Evolutionary conservation across 2,113 vertebrate genomes (phyloP).

Genomic region (Serilophus lunatus): DNA sequence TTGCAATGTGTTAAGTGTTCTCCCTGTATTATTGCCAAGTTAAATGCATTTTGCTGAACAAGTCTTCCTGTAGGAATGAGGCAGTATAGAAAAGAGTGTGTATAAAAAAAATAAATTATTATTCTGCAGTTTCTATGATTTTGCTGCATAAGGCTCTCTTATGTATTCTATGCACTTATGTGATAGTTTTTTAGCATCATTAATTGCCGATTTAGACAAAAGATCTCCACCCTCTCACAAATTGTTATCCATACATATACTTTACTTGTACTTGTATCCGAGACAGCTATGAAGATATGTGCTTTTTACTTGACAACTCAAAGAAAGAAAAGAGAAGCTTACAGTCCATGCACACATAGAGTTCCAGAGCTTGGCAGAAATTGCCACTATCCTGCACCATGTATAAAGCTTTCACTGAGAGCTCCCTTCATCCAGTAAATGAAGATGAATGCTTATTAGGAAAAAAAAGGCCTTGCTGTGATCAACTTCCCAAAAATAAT

Average conservation of each 20-base stretch:
- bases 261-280: not conserved
- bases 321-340: not conserved
- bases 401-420: slow-evolving; percentile 67
- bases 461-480: slow-evolving; percentile 72
- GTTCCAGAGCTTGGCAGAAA: slow-evolving; percentile 54
- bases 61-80: not conserved
- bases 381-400: not conserved
- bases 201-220: not conserved
- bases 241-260: not conserved
- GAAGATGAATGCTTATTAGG: slow-evolving; percentile 76
- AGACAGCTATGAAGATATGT: not conserved
- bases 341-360: not conserved
- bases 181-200: not conserved
- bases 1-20: not conserved
- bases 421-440: slow-evolving; percentile 72
- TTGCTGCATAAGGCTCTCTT: not conserved
- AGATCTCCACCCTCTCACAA: not conserved
- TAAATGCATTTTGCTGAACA: not conserved
- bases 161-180: not conserved
- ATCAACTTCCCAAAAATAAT: slow-evolving; percentile 75
- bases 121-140: not conserved
- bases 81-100: not conserved
- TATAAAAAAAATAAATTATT: not conserved
- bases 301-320: not conserved
- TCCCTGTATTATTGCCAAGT: not conserved